These are phyloP conservation scores for Mizuhopecten yessoensis DNA, from an alignment of 1,140 invertebrate genomes.

Conservation along the genomic window DNA sequence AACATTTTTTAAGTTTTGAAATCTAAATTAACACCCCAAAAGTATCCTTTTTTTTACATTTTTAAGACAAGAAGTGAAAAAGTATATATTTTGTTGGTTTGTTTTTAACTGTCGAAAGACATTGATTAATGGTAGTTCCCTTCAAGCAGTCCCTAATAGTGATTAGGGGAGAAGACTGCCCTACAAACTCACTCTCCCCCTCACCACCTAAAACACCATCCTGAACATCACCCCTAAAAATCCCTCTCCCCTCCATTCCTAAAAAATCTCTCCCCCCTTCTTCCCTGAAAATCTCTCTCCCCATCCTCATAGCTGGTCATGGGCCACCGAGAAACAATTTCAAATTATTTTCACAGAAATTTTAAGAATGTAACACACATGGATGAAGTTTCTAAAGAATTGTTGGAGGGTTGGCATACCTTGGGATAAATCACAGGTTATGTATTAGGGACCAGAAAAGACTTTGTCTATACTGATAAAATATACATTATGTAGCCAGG, in stretches of 20 bases:
- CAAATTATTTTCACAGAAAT: not conserved
- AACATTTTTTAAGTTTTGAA: too few species aligned
- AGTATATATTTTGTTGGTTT: too few species aligned
- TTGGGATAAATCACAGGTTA: not conserved
- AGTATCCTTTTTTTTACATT: too few species aligned
- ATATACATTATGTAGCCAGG: not conserved
- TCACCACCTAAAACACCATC: not conserved
- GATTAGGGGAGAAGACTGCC: too few species aligned
- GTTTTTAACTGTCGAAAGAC: too few species aligned
- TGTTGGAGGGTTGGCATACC: not conserved
- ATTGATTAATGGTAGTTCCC: too few species aligned
- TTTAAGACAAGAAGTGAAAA: too few species aligned
- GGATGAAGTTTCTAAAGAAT: not conserved
- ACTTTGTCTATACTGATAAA: not conserved
- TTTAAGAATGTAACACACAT: conserved; percentile 1
- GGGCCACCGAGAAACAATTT: not conserved
- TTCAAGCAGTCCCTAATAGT: too few species aligned
- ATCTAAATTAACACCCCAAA: too few species aligned
- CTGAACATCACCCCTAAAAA: too few species aligned
- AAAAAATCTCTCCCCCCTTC: not conserved
- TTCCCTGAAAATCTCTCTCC: not conserved
- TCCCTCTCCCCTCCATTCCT: too few species aligned
- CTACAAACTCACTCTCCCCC: too few species aligned
- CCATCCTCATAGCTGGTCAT: not conserved
- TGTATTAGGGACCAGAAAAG: not conserved